These are phyloP conservation scores for Rhizoglyphus robini DNA, from an alignment of 1,140 invertebrate species.

Conservation along the genomic window DNA sequence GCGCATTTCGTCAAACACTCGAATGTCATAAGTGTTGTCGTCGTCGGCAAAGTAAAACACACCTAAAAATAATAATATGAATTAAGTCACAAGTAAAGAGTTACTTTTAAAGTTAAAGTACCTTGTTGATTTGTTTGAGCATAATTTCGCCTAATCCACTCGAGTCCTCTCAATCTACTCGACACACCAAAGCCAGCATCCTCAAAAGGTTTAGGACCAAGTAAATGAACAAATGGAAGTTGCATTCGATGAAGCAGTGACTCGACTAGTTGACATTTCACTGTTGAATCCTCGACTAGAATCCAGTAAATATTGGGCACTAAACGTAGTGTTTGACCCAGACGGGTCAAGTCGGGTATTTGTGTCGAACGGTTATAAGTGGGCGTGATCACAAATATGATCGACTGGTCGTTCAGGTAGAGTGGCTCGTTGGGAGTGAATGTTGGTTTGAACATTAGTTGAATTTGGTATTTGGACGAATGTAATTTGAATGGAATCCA, in stretches of 20 bases:
- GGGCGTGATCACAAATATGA: constrained; percentile 85
- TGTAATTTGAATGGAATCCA: too few relatives aligned
- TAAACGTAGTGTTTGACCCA: too few relatives aligned
- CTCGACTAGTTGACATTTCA: constrained; percentile 58
- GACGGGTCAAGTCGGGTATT: constrained; percentile 91
- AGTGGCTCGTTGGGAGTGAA: too few relatives aligned
- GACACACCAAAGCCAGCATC: constrained; percentile 52
- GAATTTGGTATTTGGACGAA: too few relatives aligned
- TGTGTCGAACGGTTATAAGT: constrained; percentile 77
- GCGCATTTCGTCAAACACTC: constrained; percentile 78
- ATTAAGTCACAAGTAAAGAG: too few relatives aligned
- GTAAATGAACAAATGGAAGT: constrained; percentile 50
- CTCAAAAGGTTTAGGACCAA: constrained; percentile 51
- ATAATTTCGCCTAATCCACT: constrained; percentile 75
- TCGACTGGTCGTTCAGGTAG: too few relatives aligned
- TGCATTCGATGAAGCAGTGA: constrained; percentile 57
- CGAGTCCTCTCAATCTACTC: constrained; percentile 77
- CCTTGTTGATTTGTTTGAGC: constrained; percentile 71
- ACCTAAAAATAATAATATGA: too few relatives aligned
- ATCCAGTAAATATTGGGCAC: constrained; percentile 90
- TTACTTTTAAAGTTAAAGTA: constrained; percentile 49
- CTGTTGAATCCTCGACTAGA: constrained; percentile 69
- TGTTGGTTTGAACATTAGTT: too few relatives aligned
- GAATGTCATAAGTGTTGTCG: constrained; percentile 84
- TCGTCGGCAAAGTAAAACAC: too few relatives aligned